A percentile compares a stretch with the other conserved stretches of the same genome.
Evolutionary conservation across 2,113 vertebrate species (phyloP).

Genomic region (Orycteropus afer): DNA sequence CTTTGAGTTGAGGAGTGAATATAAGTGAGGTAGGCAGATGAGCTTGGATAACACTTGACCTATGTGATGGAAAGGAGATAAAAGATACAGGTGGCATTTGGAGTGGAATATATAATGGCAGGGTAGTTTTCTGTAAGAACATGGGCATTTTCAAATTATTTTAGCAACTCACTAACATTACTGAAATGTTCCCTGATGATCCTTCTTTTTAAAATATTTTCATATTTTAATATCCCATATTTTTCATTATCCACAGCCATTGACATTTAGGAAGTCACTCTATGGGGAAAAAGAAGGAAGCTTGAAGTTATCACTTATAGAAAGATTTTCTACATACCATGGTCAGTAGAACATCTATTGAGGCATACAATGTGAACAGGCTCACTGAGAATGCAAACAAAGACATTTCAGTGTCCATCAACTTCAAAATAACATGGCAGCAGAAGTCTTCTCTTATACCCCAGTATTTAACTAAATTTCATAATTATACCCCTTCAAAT

Average conservation of each 20-base stretch:
- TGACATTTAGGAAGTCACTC: background rate
- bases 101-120: background rate
- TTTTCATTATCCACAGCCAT: background rate
- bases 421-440: no score
- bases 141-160: background rate
- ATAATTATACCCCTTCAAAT: accelerated
- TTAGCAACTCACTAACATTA: background rate
- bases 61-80: background rate
- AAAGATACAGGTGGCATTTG: background rate
- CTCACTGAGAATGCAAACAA: background rate
- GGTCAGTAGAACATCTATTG: accelerated
- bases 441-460: accelerated
- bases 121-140: background rate
- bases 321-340: background rate
- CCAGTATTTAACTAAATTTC: background rate
- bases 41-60: background rate
- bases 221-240: background rate
- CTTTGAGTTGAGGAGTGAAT: background rate
- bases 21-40: background rate
- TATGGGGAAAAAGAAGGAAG: no score
- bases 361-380: accelerated
- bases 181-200: background rate
- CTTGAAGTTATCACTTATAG: background rate
- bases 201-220: background rate
- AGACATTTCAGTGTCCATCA: accelerated